Conservation (phyloP, 2,888 invertebrate species). For the Pheosia tremula region DNA sequence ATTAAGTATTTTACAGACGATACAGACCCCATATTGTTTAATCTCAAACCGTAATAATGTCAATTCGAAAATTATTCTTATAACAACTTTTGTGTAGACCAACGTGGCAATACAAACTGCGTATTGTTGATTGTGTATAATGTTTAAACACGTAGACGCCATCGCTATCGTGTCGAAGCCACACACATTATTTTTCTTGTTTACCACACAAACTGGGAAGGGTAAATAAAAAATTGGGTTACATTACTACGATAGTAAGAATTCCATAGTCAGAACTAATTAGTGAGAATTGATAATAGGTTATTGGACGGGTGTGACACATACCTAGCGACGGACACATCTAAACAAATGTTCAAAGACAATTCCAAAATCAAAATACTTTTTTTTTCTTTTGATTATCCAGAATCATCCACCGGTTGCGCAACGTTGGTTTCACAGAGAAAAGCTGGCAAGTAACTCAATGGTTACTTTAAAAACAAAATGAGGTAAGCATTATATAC, state of each 20-base stretch:
- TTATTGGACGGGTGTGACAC: neutral
- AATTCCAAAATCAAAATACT: no score
- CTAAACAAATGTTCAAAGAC: no score
- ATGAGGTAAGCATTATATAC: no score
- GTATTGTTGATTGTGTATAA: neutral
- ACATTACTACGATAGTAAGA: conserved; percentile 10
- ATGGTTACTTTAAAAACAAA: no score
- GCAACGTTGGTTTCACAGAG: no score
- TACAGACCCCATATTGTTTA: no score
- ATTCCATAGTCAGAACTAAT: conserved; percentile 2
- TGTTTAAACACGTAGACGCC: conserved; percentile 24
- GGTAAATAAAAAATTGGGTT: conserved; percentile 41
- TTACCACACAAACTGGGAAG: conserved; percentile 10
- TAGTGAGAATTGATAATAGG: neutral
- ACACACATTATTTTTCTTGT: conserved; percentile 33
- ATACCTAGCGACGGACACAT: neutral
- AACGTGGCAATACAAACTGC: neutral
- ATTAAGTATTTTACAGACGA: no score
- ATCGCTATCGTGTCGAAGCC: conserved; percentile 20
- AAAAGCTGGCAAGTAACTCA: no score
- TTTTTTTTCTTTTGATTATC: no score
- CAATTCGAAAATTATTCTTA: neutral
- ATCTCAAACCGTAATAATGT: neutral
- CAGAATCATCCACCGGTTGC: no score
- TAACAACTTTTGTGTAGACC: neutral